Conservation (phyloP, 23 tunicate species). For the Trididemnum nubilum region DNA sequence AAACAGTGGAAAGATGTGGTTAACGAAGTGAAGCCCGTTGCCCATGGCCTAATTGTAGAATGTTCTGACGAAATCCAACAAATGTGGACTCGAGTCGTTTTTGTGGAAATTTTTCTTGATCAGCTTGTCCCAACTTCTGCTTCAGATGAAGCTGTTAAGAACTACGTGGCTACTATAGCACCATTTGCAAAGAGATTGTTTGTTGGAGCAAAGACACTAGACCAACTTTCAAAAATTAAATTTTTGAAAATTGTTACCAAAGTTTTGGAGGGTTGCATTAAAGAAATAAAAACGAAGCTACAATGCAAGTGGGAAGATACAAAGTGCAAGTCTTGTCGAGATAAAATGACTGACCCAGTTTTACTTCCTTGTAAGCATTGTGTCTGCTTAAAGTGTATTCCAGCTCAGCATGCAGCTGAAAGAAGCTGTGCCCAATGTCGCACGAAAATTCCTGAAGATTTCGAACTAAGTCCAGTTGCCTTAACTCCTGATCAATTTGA, state of each 20-base stretch:
- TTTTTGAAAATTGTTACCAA: conserved; percentile 47
- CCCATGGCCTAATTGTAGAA: conserved; percentile 7
- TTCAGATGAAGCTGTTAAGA: neutral
- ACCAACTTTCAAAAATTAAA: conserved; percentile 10
- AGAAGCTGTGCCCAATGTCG: conserved; percentile 52
- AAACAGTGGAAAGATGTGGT: conserved; percentile 45
- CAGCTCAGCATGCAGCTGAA: neutral
- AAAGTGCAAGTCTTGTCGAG: conserved; percentile 50
- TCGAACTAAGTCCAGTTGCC: conserved; percentile 25
- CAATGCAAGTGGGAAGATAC: conserved; percentile 48
- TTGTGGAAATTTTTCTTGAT: conserved; percentile 63
- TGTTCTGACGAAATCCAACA: conserved; percentile 5
- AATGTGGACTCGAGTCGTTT: conserved; percentile 48
- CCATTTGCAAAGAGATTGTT: conserved; percentile 39
- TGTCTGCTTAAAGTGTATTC: conserved; percentile 48
- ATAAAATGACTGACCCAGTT: conserved; percentile 29
- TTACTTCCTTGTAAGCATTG: conserved; percentile 58
- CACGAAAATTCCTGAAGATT: conserved; percentile 4
- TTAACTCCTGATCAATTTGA: conserved; percentile 21
- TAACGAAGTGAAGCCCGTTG: conserved; percentile 33
- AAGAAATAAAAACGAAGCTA: conserved; percentile 35
- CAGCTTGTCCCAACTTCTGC: conserved; percentile 54
- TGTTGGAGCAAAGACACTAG: neutral
- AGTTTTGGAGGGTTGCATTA: conserved; percentile 31
- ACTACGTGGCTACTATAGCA: conserved; percentile 40